Conservation (phyloP, 2,797 vertebrate genomes). For the Melanotaenia trifasciata region DNA sequence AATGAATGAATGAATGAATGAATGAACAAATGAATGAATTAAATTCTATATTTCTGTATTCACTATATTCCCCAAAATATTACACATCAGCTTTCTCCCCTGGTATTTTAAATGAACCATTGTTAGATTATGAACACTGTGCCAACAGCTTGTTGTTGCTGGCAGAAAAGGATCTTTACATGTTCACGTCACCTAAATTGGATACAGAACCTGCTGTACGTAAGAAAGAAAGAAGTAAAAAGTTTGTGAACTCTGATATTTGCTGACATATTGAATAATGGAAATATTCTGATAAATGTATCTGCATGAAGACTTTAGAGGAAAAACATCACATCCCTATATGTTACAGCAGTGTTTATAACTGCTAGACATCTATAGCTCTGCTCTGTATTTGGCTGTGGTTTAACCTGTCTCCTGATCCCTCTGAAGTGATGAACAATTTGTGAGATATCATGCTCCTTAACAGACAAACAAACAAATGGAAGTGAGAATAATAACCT, state of each 20-base stretch:
- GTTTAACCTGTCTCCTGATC: constrained; percentile 25
- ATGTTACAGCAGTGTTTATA: not conserved
- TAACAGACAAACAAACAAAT: constrained; percentile 54
- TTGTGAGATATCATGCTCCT: constrained; percentile 7
- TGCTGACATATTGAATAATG: not conserved
- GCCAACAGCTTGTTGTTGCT: not conserved
- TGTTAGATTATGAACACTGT: not conserved
- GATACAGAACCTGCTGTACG: not conserved
- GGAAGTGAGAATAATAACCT: constrained; percentile 33
- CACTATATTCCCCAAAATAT: not conserved
- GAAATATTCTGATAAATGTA: not conserved
- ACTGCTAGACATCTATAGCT: not conserved
- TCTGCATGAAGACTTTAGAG: not conserved
- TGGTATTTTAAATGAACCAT: not conserved
- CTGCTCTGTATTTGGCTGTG: not conserved
- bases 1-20: too few species aligned
- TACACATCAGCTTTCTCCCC: not conserved
- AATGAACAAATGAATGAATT: too few species aligned
- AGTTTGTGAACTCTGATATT: not conserved
- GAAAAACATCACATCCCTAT: not conserved
- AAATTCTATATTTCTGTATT: not conserved
- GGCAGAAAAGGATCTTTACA: not conserved
- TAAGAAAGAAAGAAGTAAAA: too few species aligned
- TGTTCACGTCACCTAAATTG: not conserved
- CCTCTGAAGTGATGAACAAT: constrained; percentile 21